Conservation (phyloP, 1,140 invertebrate genomes). For the Scaptodrosophila lebanonensis region DNA sequence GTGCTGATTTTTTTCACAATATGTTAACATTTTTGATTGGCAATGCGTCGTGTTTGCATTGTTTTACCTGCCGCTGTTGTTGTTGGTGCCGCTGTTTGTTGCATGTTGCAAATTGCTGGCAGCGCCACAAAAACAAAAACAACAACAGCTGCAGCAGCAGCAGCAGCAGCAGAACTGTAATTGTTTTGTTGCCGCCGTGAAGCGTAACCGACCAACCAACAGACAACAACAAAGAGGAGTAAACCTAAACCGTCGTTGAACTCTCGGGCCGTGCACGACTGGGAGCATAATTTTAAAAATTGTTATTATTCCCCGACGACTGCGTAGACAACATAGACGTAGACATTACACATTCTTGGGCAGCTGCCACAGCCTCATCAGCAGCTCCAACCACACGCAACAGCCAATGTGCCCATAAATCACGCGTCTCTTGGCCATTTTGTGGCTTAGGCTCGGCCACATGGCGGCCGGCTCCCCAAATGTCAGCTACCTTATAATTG, state of each 20-base stretch:
- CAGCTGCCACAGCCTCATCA: conserved; percentile 10
- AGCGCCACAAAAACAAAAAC: conserved; percentile 3
- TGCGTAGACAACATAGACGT: no score
- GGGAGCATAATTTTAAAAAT: no score
- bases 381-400: conserved; percentile 1
- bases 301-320: conserved; percentile 11
- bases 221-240: conserved; percentile 4
- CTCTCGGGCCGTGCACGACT: conserved; percentile 24
- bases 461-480: conserved; percentile 39
- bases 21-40: conserved; percentile 60
- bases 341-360: conserved; percentile 37
- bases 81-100: conserved; percentile 45
- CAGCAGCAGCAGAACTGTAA: conserved; percentile 21
- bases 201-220: conserved; percentile 45
- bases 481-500: conserved; percentile 52
- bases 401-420: conserved; percentile 41
- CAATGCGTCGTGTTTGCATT: conserved; percentile 55
- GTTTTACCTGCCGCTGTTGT: conserved; percentile 27
- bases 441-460: conserved; percentile 25
- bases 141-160: conserved; percentile 14
- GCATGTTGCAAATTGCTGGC: conserved; percentile 43
- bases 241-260: conserved; percentile 32
- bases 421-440: conserved; percentile 51
- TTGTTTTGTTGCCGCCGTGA: conserved; percentile 36
- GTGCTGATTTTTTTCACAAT: conserved; percentile 41